Evolutionary conservation across 2,888 invertebrate species (phyloP), one percentile per base, ranked within the genome.

Genomic region (Protodeltote pygarga): DNA sequence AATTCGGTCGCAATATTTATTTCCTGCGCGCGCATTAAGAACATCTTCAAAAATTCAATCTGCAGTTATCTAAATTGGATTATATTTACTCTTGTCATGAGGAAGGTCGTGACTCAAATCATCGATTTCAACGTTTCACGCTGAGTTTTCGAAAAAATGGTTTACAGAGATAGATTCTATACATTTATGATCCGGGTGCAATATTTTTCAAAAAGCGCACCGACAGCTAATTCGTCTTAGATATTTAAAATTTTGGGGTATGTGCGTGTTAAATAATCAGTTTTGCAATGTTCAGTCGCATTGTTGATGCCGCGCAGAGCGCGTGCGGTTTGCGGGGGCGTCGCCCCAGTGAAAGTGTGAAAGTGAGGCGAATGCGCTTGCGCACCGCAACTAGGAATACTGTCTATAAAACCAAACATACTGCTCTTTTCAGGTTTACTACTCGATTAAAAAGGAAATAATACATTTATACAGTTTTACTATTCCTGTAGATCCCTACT

Each of bases 341-440:
- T 84, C 87, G 89, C 78, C 87, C 88, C 77, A 91, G 92, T 89
- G 91, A 92, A 92, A 91, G 91, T 91, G 91, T 88, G 91, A 92
- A 92, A 92, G 91, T 91, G 91, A 91, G 81, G 83, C 88, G 85
- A 89, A 87, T 85, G 88, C 83, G 81, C 87, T 73, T 65, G 67
- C 75, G 60, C 70, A 59, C 59, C 55, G 55, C 67, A 51, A 42
- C 66, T 55, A 51, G 41, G 34, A 59, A 47, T 35, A 61, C 38
- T 52, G 51, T 55, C 62, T 51, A 53, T 50, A 48, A 58, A 64
- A 58, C 50, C 31, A 42, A 42, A 55, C 57, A 59, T 61, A 61
- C 39, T 65, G 61, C 52, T 47, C 61, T 71, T 73, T 68, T 60
- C 59, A 65, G 54, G 71, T 76, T 71, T 71, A 75, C 62, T 65